A percentile compares a stretch with the other conserved stretches of the same genome.
Conservation (phyloP, 2,888 invertebrate genomes). For the Mactromeris polynyma region DNA sequence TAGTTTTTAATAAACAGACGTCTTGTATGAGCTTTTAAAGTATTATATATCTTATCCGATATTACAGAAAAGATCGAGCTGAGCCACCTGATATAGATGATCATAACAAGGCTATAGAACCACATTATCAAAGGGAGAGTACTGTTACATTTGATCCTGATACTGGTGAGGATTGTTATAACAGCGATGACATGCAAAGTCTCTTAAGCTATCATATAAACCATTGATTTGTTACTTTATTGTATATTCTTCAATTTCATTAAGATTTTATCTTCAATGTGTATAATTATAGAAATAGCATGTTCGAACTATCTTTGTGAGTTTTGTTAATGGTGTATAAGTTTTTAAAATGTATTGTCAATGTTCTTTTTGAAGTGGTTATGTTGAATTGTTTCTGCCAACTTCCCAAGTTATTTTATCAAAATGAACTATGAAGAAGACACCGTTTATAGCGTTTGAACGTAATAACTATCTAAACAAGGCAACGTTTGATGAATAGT, state of each 20-base stretch:
- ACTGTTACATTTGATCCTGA: conserved; percentile 74
- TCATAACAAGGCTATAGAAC: conserved; percentile 43
- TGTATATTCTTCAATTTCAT: neutral
- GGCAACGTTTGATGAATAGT: too few relatives aligned
- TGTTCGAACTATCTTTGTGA: too few relatives aligned
- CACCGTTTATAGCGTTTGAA: too few relatives aligned
- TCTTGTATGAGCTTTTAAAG: neutral
- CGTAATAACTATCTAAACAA: too few relatives aligned
- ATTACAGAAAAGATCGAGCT: conserved; percentile 39
- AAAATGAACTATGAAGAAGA: too few relatives aligned
- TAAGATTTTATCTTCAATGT: neutral
- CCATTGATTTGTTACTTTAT: neutral
- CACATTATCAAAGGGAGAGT: conserved; percentile 56
- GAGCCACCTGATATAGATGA: conserved; percentile 4
- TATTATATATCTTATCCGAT: neutral
- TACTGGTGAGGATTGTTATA: conserved; percentile 61
- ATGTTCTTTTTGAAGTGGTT: neutral
- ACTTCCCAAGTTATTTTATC: too few relatives aligned
- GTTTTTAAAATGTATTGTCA: neutral
- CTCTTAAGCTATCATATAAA: too few relatives aligned
- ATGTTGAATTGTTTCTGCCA: neutral
- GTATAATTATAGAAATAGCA: neutral
- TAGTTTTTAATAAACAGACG: too few relatives aligned
- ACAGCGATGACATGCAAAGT: neutral
- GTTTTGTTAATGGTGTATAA: neutral